phyloP scores from a whole-genome alignment of 2,797 vertebrate genomes.

The Vireo griseus region DNA sequence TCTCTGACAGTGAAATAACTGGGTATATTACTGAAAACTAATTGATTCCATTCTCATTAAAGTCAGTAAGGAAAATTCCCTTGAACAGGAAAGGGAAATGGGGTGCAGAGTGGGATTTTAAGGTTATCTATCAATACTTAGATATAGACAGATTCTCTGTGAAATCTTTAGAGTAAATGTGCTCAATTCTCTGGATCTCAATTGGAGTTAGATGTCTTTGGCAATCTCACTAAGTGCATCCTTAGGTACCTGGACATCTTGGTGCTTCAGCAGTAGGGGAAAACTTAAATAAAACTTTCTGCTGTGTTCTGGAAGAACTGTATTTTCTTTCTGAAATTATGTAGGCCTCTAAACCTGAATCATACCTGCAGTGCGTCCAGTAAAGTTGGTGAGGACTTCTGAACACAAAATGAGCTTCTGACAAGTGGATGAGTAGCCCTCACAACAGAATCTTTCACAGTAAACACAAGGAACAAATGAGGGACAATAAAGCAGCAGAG shows the following conservation, averaged over 20 bases:
- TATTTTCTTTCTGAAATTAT: not conserved
- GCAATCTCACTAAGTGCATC: not conserved
- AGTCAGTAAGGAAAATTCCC: not conserved
- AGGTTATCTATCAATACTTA: not conserved
- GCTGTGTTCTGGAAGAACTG: not conserved
- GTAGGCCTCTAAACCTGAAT: not conserved
- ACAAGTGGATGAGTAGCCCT: not conserved
- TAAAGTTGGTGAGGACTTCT: not conserved
- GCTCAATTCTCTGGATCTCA: not conserved
- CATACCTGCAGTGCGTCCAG: not conserved
- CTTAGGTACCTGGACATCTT: not conserved
- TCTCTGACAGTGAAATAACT: not conserved
- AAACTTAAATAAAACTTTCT: not conserved
- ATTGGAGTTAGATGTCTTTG: not conserved
- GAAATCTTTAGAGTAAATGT: not conserved
- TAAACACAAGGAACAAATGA: not conserved
- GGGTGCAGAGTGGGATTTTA: not conserved
- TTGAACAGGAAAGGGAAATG: not conserved
- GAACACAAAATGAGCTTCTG: not conserved
- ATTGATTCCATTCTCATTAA: not conserved
- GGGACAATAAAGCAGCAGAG: not conserved
- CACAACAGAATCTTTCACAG: not conserved
- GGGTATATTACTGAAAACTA: not conserved
- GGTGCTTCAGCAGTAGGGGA: not conserved
- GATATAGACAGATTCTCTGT: not conserved